Conservation (phyloP, 1,140 invertebrate species). For the Brevipalpus yothersi region DNA sequence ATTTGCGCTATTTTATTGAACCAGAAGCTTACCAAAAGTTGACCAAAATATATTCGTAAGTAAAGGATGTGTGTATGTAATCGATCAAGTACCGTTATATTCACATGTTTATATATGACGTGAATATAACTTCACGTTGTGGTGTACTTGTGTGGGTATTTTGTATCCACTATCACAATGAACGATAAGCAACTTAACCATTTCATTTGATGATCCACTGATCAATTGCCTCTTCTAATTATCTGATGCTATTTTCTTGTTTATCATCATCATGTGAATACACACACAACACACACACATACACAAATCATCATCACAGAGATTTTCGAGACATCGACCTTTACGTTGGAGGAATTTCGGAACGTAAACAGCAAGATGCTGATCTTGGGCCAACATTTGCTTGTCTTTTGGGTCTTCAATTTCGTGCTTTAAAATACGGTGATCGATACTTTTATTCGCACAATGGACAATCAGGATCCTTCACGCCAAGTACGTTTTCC, state of each 20-base stretch:
- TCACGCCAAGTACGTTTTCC: conserved; percentile 1
- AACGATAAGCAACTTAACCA: background rate
- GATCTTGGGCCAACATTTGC: conserved; percentile 22
- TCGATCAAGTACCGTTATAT: background rate
- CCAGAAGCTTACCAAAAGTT: conserved; percentile 1
- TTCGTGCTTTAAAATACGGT: conserved; percentile 46
- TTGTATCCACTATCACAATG: conserved; percentile 15
- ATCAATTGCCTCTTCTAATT: background rate
- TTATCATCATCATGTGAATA: no score
- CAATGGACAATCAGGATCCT: conserved; percentile 14
- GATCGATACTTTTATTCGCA: conserved; percentile 36
- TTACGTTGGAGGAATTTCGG: conserved; percentile 11
- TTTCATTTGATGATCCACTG: background rate
- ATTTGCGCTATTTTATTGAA: conserved; percentile 16
- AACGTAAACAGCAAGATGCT: conserved; percentile 17
- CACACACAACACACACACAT: background rate
- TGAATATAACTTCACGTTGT: no score
- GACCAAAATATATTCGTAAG: conserved; percentile 20
- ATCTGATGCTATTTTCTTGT: background rate
- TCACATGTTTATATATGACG: no score
- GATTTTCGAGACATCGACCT: conserved; percentile 6
- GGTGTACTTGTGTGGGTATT: no score
- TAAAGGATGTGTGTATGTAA: background rate
- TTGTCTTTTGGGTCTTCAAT: conserved; percentile 23
- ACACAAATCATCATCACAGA: background rate